Evolutionary conservation across 92 coral and sea anemone genomes (phyloP), one percentile per base, ranked within the genome.

Genomic region (Epizoanthus illoricatus): DNA sequence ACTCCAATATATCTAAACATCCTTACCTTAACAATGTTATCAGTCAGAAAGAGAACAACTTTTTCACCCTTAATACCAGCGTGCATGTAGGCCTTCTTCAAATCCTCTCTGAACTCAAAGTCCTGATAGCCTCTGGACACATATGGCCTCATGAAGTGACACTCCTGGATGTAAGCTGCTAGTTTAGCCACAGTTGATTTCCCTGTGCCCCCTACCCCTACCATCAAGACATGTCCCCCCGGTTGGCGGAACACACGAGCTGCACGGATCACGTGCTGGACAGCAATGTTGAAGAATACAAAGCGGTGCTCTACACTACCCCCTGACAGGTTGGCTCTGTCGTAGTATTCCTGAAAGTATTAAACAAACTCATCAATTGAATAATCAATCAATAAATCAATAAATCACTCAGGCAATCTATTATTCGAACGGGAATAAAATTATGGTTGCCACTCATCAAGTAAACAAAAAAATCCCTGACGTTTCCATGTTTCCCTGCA

Each of bases 201-300:
- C 24, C 99, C 99, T 5, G 98, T 96, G 40, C 99, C 99, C 18
- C 99, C 99, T 47, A 96, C 87, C 20, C 99, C 99, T 55, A 96
- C 91, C 92, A 96, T 82, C 92, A 94, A 85, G 81, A 96, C 81
- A 90, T 96, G 99, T 54, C 93, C 91, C 54, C 95, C 92, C 39
- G 97, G 97, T 74, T 96, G 95, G 86, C 98, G 97, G 88, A 96
- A 96, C 42, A 96, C 99, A 43, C 99, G 98, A 13, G 98, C 98
- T 23, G 99, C 98, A 16, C 99, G 98, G n/a, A 95, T 88, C 80
- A 96, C 85, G 81, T 96, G 99, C 88, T 92, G 94, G 68, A 96
- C 83, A 75, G 99, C 99, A 92, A 88, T 92, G 69, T 90, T 86
- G 76, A 96, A 96, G 86, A 96, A 96, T 24, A 96, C 99, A 84